Evolutionary conservation across 2,113 vertebrate species (phyloP).

Genomic region (Pteropus alecto): DNA sequence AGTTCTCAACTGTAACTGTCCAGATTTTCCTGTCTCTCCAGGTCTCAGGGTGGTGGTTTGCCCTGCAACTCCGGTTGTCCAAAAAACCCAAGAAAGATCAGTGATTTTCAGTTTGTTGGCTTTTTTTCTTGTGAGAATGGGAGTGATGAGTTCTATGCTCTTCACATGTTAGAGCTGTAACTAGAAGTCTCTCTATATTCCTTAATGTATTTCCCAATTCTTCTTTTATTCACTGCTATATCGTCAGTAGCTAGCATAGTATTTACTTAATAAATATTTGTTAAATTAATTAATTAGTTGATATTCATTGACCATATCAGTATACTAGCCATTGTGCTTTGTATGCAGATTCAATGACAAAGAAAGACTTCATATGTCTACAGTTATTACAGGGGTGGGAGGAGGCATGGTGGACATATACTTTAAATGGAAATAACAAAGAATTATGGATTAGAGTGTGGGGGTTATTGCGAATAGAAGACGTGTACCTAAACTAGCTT

Average conservation of each 20-base stretch:
- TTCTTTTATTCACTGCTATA: background rate
- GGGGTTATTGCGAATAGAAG: background rate
- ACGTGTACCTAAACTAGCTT: background rate
- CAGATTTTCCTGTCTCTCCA: background rate
- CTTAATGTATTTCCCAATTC: background rate
- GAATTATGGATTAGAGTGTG: background rate
- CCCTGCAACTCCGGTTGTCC: background rate
- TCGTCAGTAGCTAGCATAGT: background rate
- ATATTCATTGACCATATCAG: background rate
- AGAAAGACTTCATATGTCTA: background rate
- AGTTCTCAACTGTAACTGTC: background rate
- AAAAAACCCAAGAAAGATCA: background rate
- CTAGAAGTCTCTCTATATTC: background rate
- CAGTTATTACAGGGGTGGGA: background rate
- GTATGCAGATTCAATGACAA: background rate
- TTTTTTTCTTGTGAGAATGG: background rate
- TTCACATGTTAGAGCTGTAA: background rate
- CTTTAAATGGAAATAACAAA: background rate
- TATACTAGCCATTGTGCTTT: background rate
- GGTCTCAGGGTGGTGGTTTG: background rate
- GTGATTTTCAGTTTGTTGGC: background rate
- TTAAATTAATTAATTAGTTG: background rate
- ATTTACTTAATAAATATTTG: background rate
- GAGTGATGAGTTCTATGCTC: background rate
- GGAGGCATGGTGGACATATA: background rate